These are phyloP conservation scores for Pedetes capensis DNA, from an alignment of 2,113 vertebrate species.

Conservation along the genomic window DNA sequence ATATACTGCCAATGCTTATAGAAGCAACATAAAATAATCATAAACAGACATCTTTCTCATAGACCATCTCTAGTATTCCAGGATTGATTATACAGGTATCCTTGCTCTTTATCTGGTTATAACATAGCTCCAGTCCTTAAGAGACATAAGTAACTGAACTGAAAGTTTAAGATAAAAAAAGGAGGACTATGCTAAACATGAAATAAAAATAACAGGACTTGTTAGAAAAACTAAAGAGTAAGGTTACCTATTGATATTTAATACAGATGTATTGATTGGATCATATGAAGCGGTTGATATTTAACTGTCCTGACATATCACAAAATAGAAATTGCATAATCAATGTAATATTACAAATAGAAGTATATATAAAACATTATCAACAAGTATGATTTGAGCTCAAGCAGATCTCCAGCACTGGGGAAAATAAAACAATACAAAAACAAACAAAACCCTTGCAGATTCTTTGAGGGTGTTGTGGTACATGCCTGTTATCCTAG, in stretches of 20 bases:
- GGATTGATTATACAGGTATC: neutral
- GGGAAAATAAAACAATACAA: neutral
- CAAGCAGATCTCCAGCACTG: neutral
- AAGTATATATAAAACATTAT: neutral
- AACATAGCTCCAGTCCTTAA: neutral
- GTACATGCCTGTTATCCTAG: neutral
- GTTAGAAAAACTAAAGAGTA: neutral
- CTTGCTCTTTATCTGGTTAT: neutral
- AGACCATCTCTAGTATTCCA: neutral
- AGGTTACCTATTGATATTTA: neutral
- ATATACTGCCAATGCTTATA: neutral
- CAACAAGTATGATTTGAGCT: slow-evolving; percentile 14
- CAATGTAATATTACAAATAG: neutral
- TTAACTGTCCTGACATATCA: neutral
- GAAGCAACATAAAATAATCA: neutral
- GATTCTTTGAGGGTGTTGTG: neutral
- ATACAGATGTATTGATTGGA: neutral
- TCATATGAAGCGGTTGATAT: neutral
- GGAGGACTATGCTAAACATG: neutral
- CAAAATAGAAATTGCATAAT: slow-evolving; percentile 22
- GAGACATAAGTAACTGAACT: neutral
- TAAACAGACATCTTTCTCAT: neutral
- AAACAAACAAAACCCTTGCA: too few relatives aligned
- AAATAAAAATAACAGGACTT: slow-evolving; percentile 10
- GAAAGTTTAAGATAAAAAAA: neutral